Conservation (phyloP, 2,888 invertebrate species). For the Conops quadrifasciatus region DNA sequence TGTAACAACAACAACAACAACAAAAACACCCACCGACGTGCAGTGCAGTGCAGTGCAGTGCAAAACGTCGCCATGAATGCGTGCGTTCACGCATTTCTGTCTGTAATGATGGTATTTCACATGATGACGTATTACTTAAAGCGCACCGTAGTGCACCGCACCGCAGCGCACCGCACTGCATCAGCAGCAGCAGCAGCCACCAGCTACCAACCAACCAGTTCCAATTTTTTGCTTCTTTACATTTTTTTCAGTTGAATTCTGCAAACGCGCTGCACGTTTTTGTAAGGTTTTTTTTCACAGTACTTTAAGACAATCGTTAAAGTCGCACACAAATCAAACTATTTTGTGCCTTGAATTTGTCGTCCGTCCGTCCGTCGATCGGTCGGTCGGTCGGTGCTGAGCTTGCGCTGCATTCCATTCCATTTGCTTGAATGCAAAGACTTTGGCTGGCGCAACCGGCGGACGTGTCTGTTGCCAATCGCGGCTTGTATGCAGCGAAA, state of each 20-base stretch:
- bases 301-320: slow-evolving; percentile 22
- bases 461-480: slow-evolving; percentile 55
- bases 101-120: slow-evolving; percentile 44
- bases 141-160: background rate
- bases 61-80: slow-evolving; percentile 37
- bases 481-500: slow-evolving; percentile 48
- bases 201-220: background rate
- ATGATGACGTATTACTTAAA: slow-evolving; percentile 47
- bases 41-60: background rate
- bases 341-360: slow-evolving; percentile 37
- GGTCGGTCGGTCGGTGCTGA: slow-evolving; percentile 17
- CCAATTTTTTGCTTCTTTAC: slow-evolving; percentile 19
- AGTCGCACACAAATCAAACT: slow-evolving; percentile 47
- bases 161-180: no score
- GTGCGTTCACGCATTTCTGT: slow-evolving; percentile 46
- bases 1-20: slow-evolving; percentile 4
- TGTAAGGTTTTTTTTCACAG: slow-evolving; percentile 25
- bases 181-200: slow-evolving; percentile 10
- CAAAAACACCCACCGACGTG: background rate
- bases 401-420: background rate
- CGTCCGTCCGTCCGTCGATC: no score
- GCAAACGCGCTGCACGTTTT: background rate
- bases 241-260: background rate
- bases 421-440: background rate
- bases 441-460: slow-evolving; percentile 34